These are phyloP conservation scores for Drosophila nikananu DNA, from an alignment of 1,140 invertebrate genomes.

Conservation along the genomic window DNA sequence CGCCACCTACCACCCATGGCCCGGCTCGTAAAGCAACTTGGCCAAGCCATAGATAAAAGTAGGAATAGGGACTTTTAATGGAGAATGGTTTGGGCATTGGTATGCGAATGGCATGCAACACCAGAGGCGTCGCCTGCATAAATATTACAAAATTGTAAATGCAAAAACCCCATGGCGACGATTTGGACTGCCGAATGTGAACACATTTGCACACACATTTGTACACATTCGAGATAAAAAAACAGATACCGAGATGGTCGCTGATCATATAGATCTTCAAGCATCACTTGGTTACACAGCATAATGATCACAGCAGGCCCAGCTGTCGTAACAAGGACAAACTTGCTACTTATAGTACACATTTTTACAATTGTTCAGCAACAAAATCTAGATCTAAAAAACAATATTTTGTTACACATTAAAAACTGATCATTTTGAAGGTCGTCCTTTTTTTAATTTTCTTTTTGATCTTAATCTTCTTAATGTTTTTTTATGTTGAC, in stretches of 20 bases:
- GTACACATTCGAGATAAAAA: neutral
- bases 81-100: neutral
- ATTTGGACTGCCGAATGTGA: constrained; percentile 29
- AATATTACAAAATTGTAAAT: constrained; percentile 77
- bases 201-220: constrained; percentile 47
- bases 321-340: neutral
- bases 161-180: constrained; percentile 38
- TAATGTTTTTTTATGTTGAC: no score
- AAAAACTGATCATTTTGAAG: no score
- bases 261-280: neutral
- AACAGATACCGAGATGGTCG: neutral
- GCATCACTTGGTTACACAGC: neutral
- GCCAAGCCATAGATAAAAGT: constrained; percentile 51
- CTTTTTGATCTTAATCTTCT: no score
- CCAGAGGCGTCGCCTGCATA: constrained; percentile 60
- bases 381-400: no score
- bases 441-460: no score
- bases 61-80: constrained; percentile 11
- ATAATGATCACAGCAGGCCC: neutral
- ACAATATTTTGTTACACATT: no score
- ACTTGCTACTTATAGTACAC: no score
- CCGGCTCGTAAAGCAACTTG: constrained; percentile 66
- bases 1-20: constrained; percentile 39
- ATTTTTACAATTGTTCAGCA: no score
- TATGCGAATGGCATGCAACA: constrained; percentile 30